A percentile compares a stretch with the other conserved stretches of the same genome.
These are phyloP conservation scores for Phoenicopterus ruber DNA, from an alignment of 2,113 vertebrate genomes.

Conservation along the genomic window DNA sequence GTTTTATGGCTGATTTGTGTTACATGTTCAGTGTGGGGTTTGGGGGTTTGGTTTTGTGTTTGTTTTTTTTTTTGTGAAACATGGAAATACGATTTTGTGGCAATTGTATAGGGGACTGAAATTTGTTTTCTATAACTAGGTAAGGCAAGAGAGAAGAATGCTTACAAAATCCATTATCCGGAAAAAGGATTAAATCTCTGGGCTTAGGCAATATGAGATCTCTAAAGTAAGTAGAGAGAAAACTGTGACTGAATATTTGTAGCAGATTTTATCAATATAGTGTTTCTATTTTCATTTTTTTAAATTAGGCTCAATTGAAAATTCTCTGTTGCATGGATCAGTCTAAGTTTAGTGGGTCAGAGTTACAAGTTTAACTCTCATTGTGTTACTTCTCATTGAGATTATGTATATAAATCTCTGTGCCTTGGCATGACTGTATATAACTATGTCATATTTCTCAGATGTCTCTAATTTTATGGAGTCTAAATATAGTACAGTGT, in stretches of 20 bases:
- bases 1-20: neutral
- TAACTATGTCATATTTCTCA: neutral
- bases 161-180: neutral
- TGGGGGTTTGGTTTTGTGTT: neutral
- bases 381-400: neutral
- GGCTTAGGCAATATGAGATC: neutral
- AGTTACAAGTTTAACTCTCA: neutral
- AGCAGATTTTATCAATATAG: neutral
- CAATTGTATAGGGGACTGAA: neutral
- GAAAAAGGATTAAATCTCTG: neutral
- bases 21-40: neutral
- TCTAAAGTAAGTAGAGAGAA: neutral
- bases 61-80: neutral
- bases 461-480: neutral
- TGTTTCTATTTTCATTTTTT: neutral
- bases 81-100: neutral
- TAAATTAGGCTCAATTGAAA: neutral
- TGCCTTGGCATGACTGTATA: neutral
- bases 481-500: neutral
- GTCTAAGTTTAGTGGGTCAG: neutral
- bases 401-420: neutral
- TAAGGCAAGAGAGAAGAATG: neutral
- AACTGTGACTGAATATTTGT: neutral
- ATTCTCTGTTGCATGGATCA: neutral
- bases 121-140: neutral